Conservation (phyloP, 2,888 invertebrate genomes). For the Tachystola acroxantha region DNA sequence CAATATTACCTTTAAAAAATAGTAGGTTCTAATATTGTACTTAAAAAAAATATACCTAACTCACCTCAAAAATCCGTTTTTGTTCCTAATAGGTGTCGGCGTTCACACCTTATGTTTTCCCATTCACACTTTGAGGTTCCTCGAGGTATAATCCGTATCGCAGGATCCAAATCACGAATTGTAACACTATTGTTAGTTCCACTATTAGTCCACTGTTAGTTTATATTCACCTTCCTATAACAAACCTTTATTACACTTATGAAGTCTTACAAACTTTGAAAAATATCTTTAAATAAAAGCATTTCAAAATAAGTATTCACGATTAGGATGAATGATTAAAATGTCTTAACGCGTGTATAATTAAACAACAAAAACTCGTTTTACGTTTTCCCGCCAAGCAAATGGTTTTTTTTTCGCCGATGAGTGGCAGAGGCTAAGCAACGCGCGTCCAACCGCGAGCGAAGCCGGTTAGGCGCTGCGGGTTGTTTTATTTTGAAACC, state of each 20-base stretch:
- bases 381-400: slow-evolving; percentile 55
- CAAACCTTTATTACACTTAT: neutral
- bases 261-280: neutral
- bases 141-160: slow-evolving; percentile 34
- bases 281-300: neutral
- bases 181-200: slow-evolving; percentile 8
- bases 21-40: too few species aligned
- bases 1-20: too few species aligned
- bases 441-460: slow-evolving; percentile 57
- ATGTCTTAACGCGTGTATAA: slow-evolving; percentile 8
- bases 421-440: slow-evolving; percentile 10
- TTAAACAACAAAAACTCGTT: slow-evolving; percentile 6
- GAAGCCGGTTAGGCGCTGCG: slow-evolving; percentile 66
- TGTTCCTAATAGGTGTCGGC: slow-evolving; percentile 10
- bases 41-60: slow-evolving; percentile 7
- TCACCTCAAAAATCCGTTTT: slow-evolving; percentile 13
- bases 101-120: slow-evolving; percentile 33
- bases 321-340: slow-evolving; percentile 8
- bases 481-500: slow-evolving; percentile 65
- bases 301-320: slow-evolving; percentile 9
- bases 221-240: neutral
- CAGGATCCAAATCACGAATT: slow-evolving; percentile 29
- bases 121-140: slow-evolving; percentile 25
- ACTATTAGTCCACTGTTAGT: slow-evolving; percentile 2
- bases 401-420: slow-evolving; percentile 25